A percentile compares a stretch with the other conserved stretches of the same genome.
phyloP scores from a whole-genome alignment of 2,888 invertebrate genomes.

The Polia nebulosa region DNA sequence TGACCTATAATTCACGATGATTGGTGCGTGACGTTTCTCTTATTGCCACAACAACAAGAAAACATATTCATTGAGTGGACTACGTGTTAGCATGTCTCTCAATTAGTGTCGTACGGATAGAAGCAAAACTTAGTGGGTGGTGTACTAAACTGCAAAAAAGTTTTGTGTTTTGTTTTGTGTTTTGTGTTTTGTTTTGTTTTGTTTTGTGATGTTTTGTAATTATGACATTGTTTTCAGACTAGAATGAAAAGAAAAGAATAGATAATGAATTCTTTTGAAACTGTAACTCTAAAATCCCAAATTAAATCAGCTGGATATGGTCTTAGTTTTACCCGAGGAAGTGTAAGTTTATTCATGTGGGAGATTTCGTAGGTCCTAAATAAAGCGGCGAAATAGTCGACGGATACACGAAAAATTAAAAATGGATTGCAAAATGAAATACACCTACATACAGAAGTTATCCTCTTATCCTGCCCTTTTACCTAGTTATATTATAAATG shows the following conservation, averaged over 20 bases:
- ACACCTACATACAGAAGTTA: too few relatives aligned
- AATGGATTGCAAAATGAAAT: too few relatives aligned
- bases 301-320: background rate
- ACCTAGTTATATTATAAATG: too few relatives aligned
- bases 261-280: background rate
- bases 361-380: too few relatives aligned
- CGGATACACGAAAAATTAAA: too few relatives aligned
- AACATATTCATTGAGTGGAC: constrained; percentile 49
- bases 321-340: too few relatives aligned
- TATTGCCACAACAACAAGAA: constrained; percentile 50
- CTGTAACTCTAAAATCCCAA: background rate
- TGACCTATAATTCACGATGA: constrained; percentile 33
- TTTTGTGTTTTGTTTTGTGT: too few relatives aligned
- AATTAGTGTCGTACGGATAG: constrained; percentile 49
- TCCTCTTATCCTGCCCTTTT: too few relatives aligned
- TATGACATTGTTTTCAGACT: background rate
- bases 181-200: too few relatives aligned
- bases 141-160: background rate
- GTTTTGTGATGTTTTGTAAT: too few relatives aligned
- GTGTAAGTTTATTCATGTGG: too few relatives aligned
- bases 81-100: constrained; percentile 34
- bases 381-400: too few relatives aligned
- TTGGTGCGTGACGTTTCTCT: constrained; percentile 36
- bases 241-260: background rate
- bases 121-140: background rate